Evolutionary conservation across 2,888 invertebrate genomes (phyloP).

Genomic region (Psococerastis gibbosa): DNA sequence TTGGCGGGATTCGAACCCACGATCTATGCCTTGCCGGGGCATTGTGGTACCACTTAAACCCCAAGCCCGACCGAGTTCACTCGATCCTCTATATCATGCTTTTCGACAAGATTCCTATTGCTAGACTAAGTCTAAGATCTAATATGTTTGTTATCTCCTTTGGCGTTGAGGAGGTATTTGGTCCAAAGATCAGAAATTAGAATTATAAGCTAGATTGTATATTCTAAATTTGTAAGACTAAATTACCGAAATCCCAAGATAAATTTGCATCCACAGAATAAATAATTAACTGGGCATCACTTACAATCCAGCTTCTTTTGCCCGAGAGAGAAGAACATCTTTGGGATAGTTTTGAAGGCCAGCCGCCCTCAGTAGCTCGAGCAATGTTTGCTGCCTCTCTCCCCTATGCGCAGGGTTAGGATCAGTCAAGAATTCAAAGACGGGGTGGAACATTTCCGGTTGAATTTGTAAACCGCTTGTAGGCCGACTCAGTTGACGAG

Average conservation of each 20-base stretch:
- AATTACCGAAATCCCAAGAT: too few species aligned
- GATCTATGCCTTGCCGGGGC: too few species aligned
- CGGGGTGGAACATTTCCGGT: constrained; percentile 34
- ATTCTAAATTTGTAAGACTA: not conserved
- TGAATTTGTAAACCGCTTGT: constrained; percentile 21
- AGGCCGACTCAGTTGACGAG: constrained; percentile 38
- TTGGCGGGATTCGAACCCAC: too few species aligned
- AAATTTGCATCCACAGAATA: too few species aligned
- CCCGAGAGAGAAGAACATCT: constrained; percentile 37
- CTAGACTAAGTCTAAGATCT: too few species aligned
- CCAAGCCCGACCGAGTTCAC: too few species aligned
- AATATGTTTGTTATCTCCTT: too few species aligned
- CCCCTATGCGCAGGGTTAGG: constrained; percentile 16
- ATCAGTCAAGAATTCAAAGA: constrained; percentile 32
- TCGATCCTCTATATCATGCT: too few species aligned
- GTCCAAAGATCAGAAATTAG: too few species aligned
- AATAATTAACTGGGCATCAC: constrained; percentile 19
- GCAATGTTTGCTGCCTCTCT: constrained; percentile 52
- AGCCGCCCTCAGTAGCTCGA: constrained; percentile 45
- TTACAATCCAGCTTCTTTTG: constrained; percentile 43
- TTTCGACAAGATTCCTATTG: too few species aligned
- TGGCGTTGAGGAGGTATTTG: too few species aligned
- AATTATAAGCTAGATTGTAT: constrained; percentile 2
- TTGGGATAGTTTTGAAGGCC: constrained; percentile 37
- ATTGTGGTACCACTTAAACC: too few species aligned